Evolutionary conservation across 2,888 invertebrate species (phyloP), one percentile per base, ranked within the genome.

Genomic region (Noctua comes): DNA sequence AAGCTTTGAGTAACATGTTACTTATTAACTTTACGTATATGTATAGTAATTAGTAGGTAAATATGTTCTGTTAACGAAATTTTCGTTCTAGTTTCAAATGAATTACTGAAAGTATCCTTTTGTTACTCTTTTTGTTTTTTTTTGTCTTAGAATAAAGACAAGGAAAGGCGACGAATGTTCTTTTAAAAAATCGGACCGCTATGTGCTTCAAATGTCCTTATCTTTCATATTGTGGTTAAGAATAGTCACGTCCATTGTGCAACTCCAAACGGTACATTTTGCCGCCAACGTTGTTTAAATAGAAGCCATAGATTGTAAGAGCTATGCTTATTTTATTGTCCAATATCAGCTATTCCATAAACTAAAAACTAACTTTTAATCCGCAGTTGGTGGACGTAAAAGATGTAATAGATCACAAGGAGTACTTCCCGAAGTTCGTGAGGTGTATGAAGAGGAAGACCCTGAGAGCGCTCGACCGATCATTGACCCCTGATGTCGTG

Each of bases 401-500:
- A 88, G 96, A 95, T 77, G 94, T 95, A 16, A 96, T 95, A 80
- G 96, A 96, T 84, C 95, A 94, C 88, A 95, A 95, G 85, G 97
- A 97, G 82, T 96, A 96, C 87, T 96, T 96, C 82, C 96, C 97
- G 0, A 96, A 96, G 90, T 96, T 97, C 86, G 91, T 96, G 73
- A 92, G 95, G 71, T 97, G 97, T 87, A 95, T 97, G 93, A 97
- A 97, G 90, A 93, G 96, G 76, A 97, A 97, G 88, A 95, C 97
- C 69, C 88, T 98, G 87, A 94, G 96, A 69, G 97, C 97, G 6
- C 94, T 98, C 84, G 98, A 98, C 91, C 95, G 97, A 31, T 94
- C 97, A 1, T 94, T 98, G 76, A 95, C 95, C 18, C 95, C 97
- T 8, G 97, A 98, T 86, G 94, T 97, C 64, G 98, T 98, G 78